Evolutionary conservation across 2,113 vertebrate species (phyloP).

Genomic region (Rousettus leschenaultii): DNA sequence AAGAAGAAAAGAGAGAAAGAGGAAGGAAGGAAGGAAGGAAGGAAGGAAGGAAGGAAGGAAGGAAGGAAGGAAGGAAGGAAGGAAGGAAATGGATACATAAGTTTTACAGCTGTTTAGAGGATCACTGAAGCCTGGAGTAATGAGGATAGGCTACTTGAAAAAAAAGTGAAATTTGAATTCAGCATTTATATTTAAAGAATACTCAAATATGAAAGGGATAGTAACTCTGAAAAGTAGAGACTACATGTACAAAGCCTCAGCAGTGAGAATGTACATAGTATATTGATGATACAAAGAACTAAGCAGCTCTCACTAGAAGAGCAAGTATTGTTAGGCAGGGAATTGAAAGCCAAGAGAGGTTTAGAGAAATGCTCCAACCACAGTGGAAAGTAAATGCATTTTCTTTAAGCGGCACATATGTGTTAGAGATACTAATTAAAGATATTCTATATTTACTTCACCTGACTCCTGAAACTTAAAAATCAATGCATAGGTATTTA

Average conservation of each 20-base stretch:
- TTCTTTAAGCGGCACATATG: neutral
- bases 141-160: neutral
- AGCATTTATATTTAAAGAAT: neutral
- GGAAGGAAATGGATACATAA: neutral
- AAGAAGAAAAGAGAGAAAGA: accelerated
- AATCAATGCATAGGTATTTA: neutral
- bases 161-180: neutral
- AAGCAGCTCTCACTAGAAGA: neutral
- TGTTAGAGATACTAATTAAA: neutral
- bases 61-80: too few species aligned
- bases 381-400: neutral
- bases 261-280: neutral
- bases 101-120: neutral
- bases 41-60: too few species aligned
- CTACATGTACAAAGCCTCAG: neutral
- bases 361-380: neutral
- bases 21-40: too few species aligned
- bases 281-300: neutral
- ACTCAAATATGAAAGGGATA: neutral
- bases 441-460: neutral
- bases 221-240: neutral
- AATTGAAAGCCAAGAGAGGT: neutral
- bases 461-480: neutral
- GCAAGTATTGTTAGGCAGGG: neutral
- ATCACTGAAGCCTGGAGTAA: neutral